A percentile compares a stretch with the other conserved stretches of the same genome.
phyloP scores from a whole-genome alignment of 2,888 invertebrate species.

The Cremastobaeus sp. region DNA sequence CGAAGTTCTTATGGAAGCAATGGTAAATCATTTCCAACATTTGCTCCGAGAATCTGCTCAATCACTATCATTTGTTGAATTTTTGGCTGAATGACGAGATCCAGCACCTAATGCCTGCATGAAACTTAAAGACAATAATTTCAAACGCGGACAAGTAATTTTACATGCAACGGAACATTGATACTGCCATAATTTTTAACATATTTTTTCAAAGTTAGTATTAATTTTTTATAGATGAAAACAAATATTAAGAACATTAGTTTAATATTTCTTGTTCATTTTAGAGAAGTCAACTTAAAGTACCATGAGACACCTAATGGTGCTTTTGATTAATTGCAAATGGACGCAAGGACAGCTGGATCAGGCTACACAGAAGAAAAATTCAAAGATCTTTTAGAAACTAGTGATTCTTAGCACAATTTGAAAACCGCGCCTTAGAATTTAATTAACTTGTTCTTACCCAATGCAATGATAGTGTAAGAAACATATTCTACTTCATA shows the following conservation, averaged over 20 bases:
- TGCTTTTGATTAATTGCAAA: constrained; percentile 97
- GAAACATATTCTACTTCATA: too few relatives aligned
- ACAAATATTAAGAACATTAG: neutral
- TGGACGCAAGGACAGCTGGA: constrained; percentile 90
- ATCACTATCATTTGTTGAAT: constrained; percentile 94
- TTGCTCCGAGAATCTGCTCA: constrained; percentile 92
- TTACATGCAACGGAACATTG: constrained; percentile 97
- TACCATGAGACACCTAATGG: constrained; percentile 93
- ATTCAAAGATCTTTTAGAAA: constrained; percentile 91
- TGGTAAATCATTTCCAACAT: constrained; percentile 94
- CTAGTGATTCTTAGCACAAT: too few relatives aligned
- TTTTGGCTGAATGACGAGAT: constrained; percentile 95
- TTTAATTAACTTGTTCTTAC: too few relatives aligned
- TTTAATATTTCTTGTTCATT: constrained; percentile 58
- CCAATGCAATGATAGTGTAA: too few relatives aligned
- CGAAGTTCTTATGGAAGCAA: constrained; percentile 94
- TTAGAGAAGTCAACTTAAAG: constrained; percentile 91
- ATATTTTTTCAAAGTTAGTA: constrained; percentile 91
- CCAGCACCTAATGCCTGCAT: constrained; percentile 89
- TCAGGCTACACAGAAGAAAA: constrained; percentile 97
- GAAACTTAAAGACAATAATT: constrained; percentile 90
- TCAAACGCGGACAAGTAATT: constrained; percentile 93
- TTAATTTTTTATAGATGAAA: neutral
- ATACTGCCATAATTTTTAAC: constrained; percentile 97
- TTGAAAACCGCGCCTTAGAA: too few relatives aligned